Evolutionary conservation across 2,113 vertebrate species (phyloP).

Genomic region (Willisornis vidua): DNA sequence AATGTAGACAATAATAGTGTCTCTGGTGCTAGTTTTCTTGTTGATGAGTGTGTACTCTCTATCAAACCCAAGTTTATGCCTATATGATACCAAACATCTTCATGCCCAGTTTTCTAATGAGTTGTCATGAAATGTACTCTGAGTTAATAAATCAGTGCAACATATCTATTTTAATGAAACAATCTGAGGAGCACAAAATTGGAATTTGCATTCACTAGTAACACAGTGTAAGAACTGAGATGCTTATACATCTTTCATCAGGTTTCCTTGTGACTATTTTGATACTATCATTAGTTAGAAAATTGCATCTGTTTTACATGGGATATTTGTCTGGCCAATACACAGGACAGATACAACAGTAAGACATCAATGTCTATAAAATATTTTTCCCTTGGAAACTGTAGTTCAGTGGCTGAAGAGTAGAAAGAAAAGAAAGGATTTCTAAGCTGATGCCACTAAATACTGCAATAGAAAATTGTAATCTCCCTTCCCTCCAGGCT

Average conservation of each 20-base stretch:
- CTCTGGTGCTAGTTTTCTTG: background rate
- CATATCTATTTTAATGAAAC: background rate
- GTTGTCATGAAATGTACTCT: background rate
- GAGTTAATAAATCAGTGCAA: background rate
- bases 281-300: background rate
- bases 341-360: background rate
- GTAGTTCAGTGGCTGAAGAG: background rate
- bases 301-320: background rate
- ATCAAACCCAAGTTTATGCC: background rate
- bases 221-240: background rate
- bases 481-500: background rate
- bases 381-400: background rate
- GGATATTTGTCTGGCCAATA: background rate
- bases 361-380: background rate
- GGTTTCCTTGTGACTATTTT: background rate
- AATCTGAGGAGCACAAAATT: background rate
- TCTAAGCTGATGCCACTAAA: background rate
- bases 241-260: background rate
- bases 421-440: background rate
- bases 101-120: background rate
- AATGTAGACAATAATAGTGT: background rate
- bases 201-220: background rate
- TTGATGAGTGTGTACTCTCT: background rate
- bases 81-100: background rate
- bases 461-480: background rate